Evolutionary conservation across 1,140 invertebrate genomes (phyloP), one percentile per base, ranked within the genome.

Genomic region (Zeugodacus cucurbitae): DNA sequence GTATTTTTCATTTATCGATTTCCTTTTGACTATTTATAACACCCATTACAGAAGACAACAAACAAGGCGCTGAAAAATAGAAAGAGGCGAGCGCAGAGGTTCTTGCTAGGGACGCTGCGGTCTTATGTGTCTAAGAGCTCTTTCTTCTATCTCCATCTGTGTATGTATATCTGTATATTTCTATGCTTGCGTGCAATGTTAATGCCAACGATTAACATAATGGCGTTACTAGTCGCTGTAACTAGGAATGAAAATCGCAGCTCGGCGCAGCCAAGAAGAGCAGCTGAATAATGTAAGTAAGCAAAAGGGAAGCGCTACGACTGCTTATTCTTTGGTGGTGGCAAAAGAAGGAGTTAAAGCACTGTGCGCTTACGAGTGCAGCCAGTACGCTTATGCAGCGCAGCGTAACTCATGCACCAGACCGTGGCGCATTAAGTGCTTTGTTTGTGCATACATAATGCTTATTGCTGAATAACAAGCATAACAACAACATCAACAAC

Each of bases 361-460:
- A n/a, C n/a, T n/a, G n/a, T n/a, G n/a, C 41, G 37, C 5, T 6
- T 74, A 17, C 7, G 17, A 41, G 34, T 22, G 3, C n/a, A n/a
- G 32, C 17, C 6, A 62, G 34, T 4, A 34, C 32, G 14, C 3
- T 54, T 54, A 17, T 48, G 41, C 26, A 11, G 74, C 41, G 34
- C 74, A 44, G 41, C 41, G 74, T 44, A 48, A 82, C 74, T 48
- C 44, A 48, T 29, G 26, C 74, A 54, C 74, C 41, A 82, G 74
- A 82, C 74, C 74, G 41, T 82, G 41, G 44, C 74, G 41, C 74
- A 82, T 82, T 82, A 54, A 82, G 74, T 82, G 74, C 74, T 82
- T 82, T 54, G 74, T 48, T 82, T 82, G 74, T 82, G 74, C 2
- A 82, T 82, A 82, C 41, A 48, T 41, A 74, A 74, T 74, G 34